phyloP scores from a whole-genome alignment of 2,797 vertebrate species.

The Euthynnus affinis region DNA sequence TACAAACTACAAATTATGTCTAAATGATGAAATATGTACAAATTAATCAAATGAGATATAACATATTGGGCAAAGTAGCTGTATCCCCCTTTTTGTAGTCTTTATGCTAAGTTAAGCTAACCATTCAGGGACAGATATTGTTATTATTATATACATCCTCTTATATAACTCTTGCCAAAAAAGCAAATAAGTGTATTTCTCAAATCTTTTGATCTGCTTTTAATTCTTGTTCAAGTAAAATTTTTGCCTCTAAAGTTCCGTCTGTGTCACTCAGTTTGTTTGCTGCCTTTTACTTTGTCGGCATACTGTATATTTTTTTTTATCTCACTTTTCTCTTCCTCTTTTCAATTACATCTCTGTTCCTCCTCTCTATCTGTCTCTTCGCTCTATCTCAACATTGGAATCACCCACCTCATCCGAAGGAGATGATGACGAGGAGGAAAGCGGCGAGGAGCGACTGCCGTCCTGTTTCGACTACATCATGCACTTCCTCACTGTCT shows the following conservation, averaged over 20 bases:
- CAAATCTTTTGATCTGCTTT: slow-evolving; percentile 6
- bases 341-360: background rate
- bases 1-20: too few species aligned
- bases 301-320: background rate
- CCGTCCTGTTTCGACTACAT: slow-evolving; percentile 93
- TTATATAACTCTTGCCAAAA: background rate
- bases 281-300: background rate
- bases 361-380: background rate
- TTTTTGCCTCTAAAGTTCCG: background rate
- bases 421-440: slow-evolving; percentile 92
- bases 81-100: too few species aligned
- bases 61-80: too few species aligned
- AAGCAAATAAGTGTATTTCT: background rate
- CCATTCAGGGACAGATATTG: too few species aligned
- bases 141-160: too few species aligned
- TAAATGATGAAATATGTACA: too few species aligned
- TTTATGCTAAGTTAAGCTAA: too few species aligned
- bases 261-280: background rate
- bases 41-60: too few species aligned
- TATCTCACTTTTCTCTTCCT: background rate
- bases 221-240: background rate
- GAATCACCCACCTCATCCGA: background rate
- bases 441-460: slow-evolving; percentile 90
- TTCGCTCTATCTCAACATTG: background rate
- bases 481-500: slow-evolving; percentile 94